Evolutionary conservation across 1,140 invertebrate species (phyloP), one percentile per base, ranked within the genome.

Genomic region (Calosoma granatense): DNA sequence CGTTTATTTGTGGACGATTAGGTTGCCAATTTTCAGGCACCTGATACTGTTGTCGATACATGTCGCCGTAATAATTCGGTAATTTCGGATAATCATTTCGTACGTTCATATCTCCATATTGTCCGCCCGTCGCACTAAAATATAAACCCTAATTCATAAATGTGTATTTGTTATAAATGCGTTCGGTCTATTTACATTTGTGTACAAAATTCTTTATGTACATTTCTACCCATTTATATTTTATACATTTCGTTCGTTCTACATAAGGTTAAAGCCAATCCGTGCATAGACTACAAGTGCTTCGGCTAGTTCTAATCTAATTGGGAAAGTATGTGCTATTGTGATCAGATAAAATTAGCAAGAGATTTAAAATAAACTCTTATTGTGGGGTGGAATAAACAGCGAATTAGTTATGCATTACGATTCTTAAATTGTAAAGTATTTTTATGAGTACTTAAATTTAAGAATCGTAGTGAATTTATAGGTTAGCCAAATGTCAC

Each of bases 61-160:
- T 60, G 14, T 71, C 68, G 11, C 59, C 62, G 36, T 69, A 69
- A 63, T 69, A 71, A 55, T 62, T 69, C 0, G 41, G 54, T 12
- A 67, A 51, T 61, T 64, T 67, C 30, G 59, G 60, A 51, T 63
- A 63, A n/a, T 67, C 63, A 17, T 47, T 47, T 26, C 62, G 26
- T 39, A 20, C 51, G 17, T 39, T 57, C 20, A 26, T 59, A 51
- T 65, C 64, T 4, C 30, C 56, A 58, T 67, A 69, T 26, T 12
- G 53, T 6, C 14, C n/a, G 15, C 1, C 2, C n/a, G 22, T 47
- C 4, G 9, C 41, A 17, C 41, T 47, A 17, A 47, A 47, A 47
- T 47, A 12, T 36, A 36, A 36, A 36, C 6, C 26, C 6, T 36
- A 36, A 36, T 36, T 36, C 26, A n/a, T n/a, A n/a, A n/a, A n/a